Evolutionary conservation across 1,140 invertebrate genomes (phyloP).

Genomic region (Vanessa tameamea): DNA sequence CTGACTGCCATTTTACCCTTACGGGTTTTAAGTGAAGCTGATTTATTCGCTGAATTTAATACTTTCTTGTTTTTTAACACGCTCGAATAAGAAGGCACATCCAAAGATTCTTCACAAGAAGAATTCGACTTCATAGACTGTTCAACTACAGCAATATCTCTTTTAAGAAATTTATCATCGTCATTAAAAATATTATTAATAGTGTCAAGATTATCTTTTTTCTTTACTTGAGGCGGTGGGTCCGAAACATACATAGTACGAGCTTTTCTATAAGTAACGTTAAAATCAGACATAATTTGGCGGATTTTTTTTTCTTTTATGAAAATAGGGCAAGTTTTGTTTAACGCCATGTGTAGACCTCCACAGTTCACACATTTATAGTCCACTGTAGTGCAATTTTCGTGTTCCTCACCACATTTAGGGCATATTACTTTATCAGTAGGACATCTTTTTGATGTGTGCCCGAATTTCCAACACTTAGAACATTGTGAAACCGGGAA

Average conservation of each 20-base stretch:
- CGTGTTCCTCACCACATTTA: not conserved
- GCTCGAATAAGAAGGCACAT: no score
- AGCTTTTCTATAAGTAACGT: slow-evolving; percentile 17
- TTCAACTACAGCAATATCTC: no score
- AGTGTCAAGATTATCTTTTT: not conserved
- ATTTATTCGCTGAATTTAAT: no score
- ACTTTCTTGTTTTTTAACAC: no score
- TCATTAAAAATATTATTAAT: not conserved
- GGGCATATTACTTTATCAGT: not conserved
- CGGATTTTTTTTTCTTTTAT: not conserved
- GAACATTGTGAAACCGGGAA: slow-evolving; percentile 1
- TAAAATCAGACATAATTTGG: slow-evolving; percentile 9
- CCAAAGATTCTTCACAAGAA: no score
- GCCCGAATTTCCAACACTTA: slow-evolving; percentile 6
- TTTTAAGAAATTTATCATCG: not conserved
- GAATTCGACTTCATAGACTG: no score
- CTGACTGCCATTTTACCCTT: no score
- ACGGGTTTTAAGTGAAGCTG: no score
- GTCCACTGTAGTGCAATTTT: not conserved
- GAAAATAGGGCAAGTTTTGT: not conserved
- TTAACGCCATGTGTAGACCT: not conserved
- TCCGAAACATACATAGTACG: slow-evolving; percentile 9
- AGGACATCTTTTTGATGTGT: not conserved
- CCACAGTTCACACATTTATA: not conserved
- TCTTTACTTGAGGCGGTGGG: not conserved